phyloP scores from a whole-genome alignment of 1,140 invertebrate genomes.

The Bombus picipes region DNA sequence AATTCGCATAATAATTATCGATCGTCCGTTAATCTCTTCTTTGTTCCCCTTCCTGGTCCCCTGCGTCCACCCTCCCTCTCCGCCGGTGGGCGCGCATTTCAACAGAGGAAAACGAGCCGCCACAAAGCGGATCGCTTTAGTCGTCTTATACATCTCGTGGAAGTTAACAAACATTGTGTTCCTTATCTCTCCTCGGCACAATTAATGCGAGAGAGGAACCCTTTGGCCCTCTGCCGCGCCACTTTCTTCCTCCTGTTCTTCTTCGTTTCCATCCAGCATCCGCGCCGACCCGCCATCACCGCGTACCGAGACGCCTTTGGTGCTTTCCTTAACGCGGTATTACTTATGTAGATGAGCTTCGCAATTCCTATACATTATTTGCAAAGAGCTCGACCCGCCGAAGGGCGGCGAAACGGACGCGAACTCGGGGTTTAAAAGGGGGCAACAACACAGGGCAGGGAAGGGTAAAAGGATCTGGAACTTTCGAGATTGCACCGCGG shows the following conservation, averaged over 20 bases:
- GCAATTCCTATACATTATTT: slow-evolving; percentile 82
- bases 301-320: slow-evolving; percentile 73
- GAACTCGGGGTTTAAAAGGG: slow-evolving; percentile 24
- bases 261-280: not conserved
- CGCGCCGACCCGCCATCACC: slow-evolving; percentile 47
- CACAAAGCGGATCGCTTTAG: slow-evolving; percentile 71
- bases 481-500: slow-evolving; percentile 76
- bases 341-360: slow-evolving; percentile 82
- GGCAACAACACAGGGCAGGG: not conserved
- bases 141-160: slow-evolving; percentile 73
- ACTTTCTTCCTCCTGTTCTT: slow-evolving; percentile 56
- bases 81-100: slow-evolving; percentile 6
- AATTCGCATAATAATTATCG: slow-evolving; percentile 74
- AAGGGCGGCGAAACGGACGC: slow-evolving; percentile 63
- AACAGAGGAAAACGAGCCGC: slow-evolving; percentile 67
- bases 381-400: slow-evolving; percentile 68
- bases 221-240: slow-evolving; percentile 69
- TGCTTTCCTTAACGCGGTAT: slow-evolving; percentile 81
- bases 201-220: slow-evolving; percentile 79
- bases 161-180: slow-evolving; percentile 79
- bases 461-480: slow-evolving; percentile 76
- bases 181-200: slow-evolving; percentile 77
- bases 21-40: slow-evolving; percentile 74
- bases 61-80: too few species aligned
- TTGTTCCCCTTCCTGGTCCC: slow-evolving; percentile 62